Conservation (phyloP, 1,140 invertebrate species). For the Ephestia elutella region DNA sequence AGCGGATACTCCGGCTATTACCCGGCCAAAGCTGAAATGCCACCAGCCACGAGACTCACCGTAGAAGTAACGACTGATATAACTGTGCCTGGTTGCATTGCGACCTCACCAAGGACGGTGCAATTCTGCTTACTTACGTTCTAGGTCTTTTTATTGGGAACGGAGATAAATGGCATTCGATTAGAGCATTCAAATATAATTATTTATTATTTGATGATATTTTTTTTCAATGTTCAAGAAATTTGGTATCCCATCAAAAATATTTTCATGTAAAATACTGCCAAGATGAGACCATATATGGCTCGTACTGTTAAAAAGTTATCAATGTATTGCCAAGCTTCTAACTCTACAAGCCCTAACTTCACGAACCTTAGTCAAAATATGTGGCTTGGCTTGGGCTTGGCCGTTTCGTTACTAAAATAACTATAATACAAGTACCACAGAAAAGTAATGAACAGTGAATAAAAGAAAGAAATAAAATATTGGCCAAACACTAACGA, state of each 20-base stretch:
- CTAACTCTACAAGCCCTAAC: too few relatives aligned
- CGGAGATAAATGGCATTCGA: slow-evolving; percentile 37
- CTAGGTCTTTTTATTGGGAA: slow-evolving; percentile 53
- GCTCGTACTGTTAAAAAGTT: too few relatives aligned
- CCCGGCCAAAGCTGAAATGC: slow-evolving; percentile 37
- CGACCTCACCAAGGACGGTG: slow-evolving; percentile 63
- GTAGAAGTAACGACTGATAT: slow-evolving; percentile 11
- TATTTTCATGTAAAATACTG: too few relatives aligned
- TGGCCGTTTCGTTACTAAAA: too few relatives aligned
- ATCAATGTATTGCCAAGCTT: too few relatives aligned
- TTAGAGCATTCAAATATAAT: slow-evolving; percentile 16
- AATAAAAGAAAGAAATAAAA: too few relatives aligned
- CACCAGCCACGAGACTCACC: not conserved
- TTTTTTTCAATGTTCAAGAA: slow-evolving; percentile 14
- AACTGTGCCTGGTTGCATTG: slow-evolving; percentile 25
- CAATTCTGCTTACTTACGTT: slow-evolving; percentile 59
- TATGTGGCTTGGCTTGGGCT: too few relatives aligned
- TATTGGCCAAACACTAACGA: too few relatives aligned
- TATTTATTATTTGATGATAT: slow-evolving; percentile 5
- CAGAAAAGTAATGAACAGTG: too few relatives aligned
- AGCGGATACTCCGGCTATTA: slow-evolving; percentile 45
- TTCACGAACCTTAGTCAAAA: too few relatives aligned
- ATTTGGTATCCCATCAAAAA: not conserved
- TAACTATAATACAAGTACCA: too few relatives aligned
- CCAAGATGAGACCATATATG: too few relatives aligned